Percentiles rank a stretch among this genome's conserved stretches.
Evolutionary conservation across 1,140 invertebrate species (phyloP).

Genomic region (Cryptotermes secundus): DNA sequence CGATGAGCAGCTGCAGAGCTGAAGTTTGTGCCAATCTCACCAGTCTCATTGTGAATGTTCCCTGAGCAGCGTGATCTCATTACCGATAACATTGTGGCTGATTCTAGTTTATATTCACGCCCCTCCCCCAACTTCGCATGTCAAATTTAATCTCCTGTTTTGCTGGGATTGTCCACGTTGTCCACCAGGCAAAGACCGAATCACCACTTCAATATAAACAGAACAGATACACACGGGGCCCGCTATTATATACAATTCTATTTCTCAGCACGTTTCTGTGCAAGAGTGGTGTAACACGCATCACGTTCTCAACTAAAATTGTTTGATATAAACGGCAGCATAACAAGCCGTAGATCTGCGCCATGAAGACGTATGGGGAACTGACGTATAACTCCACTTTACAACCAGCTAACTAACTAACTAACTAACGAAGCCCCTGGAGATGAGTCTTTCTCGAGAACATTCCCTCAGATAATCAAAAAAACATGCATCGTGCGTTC

Average conservation of each 20-base stretch:
- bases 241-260: not conserved
- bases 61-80: not conserved
- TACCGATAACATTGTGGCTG: conserved; percentile 6
- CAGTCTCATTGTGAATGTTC: not conserved
- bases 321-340: too few relatives aligned
- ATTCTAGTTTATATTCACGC: not conserved
- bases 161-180: not conserved
- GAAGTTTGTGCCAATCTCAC: not conserved
- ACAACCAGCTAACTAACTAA: too few relatives aligned
- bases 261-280: not conserved
- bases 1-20: not conserved
- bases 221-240: not conserved
- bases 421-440: too few relatives aligned
- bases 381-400: too few relatives aligned
- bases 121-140: not conserved
- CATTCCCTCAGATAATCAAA: too few relatives aligned
- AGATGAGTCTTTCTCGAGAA: too few relatives aligned
- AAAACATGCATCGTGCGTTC: too few relatives aligned
- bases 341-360: too few relatives aligned
- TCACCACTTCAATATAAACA: not conserved
- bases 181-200: not conserved
- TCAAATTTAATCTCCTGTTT: conserved; percentile 20
- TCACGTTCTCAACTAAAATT: not conserved
- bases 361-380: too few relatives aligned
- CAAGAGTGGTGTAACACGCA: not conserved